Evolutionary conservation across 2,888 invertebrate species (phyloP).

Genomic region (Tetragonula carbonaria): DNA sequence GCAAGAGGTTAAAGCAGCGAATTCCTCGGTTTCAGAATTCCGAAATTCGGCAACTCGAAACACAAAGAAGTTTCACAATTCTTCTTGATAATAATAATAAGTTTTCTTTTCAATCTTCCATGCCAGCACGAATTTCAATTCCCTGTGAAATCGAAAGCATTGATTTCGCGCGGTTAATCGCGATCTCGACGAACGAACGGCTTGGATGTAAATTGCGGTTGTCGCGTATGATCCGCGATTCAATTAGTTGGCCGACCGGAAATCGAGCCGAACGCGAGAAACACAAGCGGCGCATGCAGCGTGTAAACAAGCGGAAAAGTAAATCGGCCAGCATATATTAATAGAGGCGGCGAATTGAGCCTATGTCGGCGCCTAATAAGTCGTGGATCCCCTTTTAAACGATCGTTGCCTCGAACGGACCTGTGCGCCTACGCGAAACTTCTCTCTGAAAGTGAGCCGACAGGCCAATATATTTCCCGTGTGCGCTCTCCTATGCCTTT

Average conservation of each 20-base stretch:
- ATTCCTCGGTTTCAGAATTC: not conserved
- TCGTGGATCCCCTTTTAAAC: constrained; percentile 73
- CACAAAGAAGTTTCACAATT: too few relatives aligned
- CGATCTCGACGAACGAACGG: not conserved
- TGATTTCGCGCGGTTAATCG: too few relatives aligned
- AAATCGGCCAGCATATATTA: constrained; percentile 62
- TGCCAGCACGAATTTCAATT: not conserved
- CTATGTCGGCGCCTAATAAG: constrained; percentile 79
- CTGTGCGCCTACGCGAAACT: constrained; percentile 75
- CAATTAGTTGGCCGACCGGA: constrained; percentile 23
- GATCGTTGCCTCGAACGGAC: constrained; percentile 56
- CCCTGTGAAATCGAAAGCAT: not conserved
- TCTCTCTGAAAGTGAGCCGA: constrained; percentile 72
- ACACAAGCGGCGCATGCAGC: constrained; percentile 21
- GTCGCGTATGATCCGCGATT: not conserved
- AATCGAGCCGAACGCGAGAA: constrained; percentile 23
- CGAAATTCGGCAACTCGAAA: too few relatives aligned
- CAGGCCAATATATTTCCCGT: constrained; percentile 76
- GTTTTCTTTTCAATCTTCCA: not conserved
- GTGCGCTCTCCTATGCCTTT: constrained; percentile 63
- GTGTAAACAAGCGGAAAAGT: constrained; percentile 40
- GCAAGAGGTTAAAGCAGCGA: not conserved
- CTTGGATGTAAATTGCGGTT: not conserved
- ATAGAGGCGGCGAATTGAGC: constrained; percentile 72
- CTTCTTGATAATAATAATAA: not conserved